Percentiles rank a stretch among this genome's conserved stretches.
Conservation (phyloP, 2,888 invertebrate genomes). For the Taphrorychus bicolor region DNA sequence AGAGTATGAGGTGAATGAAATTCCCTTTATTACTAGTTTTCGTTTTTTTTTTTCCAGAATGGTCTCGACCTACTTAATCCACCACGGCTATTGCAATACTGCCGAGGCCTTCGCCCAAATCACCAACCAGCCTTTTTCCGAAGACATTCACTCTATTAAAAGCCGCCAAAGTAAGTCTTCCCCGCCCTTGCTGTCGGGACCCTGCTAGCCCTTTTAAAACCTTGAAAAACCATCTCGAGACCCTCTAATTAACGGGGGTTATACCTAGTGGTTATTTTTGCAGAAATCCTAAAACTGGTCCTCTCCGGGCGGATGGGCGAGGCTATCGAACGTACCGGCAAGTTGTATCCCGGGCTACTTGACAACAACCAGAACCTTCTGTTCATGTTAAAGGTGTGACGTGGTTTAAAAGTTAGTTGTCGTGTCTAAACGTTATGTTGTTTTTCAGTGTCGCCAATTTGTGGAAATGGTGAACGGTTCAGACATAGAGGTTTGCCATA, state of each 20-base stretch:
- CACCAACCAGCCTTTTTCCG: constrained; percentile 88
- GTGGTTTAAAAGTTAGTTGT: neutral
- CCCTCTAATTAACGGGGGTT: constrained; percentile 17
- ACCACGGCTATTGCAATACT: constrained; percentile 96
- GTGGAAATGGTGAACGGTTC: constrained; percentile 97
- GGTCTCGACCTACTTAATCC: constrained; percentile 96
- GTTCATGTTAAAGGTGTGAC: constrained; percentile 80
- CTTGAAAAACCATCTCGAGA: too few relatives aligned
- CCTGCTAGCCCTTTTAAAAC: too few relatives aligned
- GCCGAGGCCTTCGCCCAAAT: constrained; percentile 94
- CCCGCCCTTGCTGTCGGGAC: neutral
- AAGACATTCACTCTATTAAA: constrained; percentile 92
- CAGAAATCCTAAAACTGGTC: constrained; percentile 93
- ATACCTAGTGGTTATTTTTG: constrained; percentile 40
- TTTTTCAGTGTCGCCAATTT: constrained; percentile 85
- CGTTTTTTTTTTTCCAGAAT: constrained; percentile 69
- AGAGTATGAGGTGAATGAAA: too few relatives aligned
- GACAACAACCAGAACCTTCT: constrained; percentile 89
- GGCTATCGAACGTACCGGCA: constrained; percentile 89
- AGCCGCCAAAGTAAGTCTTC: constrained; percentile 87
- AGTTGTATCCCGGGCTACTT: constrained; percentile 91
- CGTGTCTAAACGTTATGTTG: constrained; percentile 1
- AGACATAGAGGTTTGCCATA: constrained; percentile 71
- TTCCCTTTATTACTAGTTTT: too few relatives aligned
- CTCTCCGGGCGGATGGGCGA: constrained; percentile 94